These are phyloP conservation scores for Amitus sp. DNA, from an alignment of 2,888 invertebrate genomes.

Conservation along the genomic window DNA sequence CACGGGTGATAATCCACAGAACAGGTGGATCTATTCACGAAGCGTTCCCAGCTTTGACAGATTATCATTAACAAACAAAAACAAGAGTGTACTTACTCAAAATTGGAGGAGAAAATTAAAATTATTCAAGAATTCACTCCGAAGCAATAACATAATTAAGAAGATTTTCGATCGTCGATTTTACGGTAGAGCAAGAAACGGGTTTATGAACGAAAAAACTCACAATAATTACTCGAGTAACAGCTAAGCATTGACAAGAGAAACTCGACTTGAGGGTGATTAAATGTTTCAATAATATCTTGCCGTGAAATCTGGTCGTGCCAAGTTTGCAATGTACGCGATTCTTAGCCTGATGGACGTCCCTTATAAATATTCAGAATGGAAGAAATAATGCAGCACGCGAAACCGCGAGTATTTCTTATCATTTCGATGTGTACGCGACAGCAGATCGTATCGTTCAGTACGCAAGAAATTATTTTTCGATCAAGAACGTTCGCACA, in stretches of 20 bases:
- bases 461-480: no score
- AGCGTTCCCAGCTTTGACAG: conserved; percentile 26
- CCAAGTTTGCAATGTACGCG: conserved; percentile 57
- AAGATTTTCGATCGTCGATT: no score
- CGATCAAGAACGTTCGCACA: no score
- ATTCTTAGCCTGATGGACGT: conserved; percentile 53
- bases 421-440: conserved; percentile 46
- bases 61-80: no score
- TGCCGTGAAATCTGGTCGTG: conserved; percentile 54
- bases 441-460: conserved; percentile 36
- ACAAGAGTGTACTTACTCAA: no score
- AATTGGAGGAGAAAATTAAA: no score
- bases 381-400: conserved; percentile 60
- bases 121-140: no score
- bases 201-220: background rate
- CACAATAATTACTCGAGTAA: no score
- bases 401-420: conserved; percentile 61
- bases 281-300: conserved; percentile 62
- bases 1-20: conserved; percentile 33
- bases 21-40: conserved; percentile 37
- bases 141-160: no score
- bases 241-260: no score
- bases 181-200: no score
- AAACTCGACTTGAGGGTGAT: conserved; percentile 26
- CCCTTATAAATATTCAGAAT: conserved; percentile 62